Conservation (phyloP, 2,797 vertebrate species). For the Micrastur ruficollis region DNA sequence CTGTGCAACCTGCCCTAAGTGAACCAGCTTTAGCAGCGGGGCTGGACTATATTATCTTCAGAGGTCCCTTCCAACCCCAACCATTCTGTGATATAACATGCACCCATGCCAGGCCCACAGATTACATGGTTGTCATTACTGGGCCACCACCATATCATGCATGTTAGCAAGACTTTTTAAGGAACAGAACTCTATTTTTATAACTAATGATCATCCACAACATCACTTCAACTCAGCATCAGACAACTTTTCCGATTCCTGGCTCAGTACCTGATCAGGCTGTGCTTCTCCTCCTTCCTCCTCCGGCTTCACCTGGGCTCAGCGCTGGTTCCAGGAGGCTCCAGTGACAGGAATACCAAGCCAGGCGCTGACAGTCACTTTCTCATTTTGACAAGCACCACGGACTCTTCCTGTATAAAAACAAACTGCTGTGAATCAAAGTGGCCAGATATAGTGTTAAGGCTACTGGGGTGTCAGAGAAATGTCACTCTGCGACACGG, state of each 20-base stretch:
- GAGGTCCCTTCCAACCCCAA: too few species aligned
- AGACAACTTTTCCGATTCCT: background rate
- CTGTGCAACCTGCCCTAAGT: too few species aligned
- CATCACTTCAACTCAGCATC: background rate
- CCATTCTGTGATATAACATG: too few species aligned
- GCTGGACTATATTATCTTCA: too few species aligned
- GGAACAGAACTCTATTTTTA: background rate
- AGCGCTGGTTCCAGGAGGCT: background rate
- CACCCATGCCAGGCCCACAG: background rate
- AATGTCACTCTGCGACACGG: background rate
- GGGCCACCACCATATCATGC: background rate
- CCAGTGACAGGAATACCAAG: background rate
- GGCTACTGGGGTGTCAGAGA: fast-evolving
- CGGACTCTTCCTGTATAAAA: conserved; percentile 38
- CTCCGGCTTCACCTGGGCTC: conserved; percentile 25
- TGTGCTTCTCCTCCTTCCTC: background rate
- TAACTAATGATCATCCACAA: background rate
- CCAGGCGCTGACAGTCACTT: conserved; percentile 3
- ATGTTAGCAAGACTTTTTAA: background rate
- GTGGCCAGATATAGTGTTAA: background rate
- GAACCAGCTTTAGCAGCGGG: too few species aligned
- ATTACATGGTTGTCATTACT: background rate
- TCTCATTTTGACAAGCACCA: conserved; percentile 19
- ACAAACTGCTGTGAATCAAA: conserved; percentile 26
- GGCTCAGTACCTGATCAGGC: conserved; percentile 52